Conservation (phyloP, 2,888 invertebrate genomes). For the Cremastobaeus sp. region DNA sequence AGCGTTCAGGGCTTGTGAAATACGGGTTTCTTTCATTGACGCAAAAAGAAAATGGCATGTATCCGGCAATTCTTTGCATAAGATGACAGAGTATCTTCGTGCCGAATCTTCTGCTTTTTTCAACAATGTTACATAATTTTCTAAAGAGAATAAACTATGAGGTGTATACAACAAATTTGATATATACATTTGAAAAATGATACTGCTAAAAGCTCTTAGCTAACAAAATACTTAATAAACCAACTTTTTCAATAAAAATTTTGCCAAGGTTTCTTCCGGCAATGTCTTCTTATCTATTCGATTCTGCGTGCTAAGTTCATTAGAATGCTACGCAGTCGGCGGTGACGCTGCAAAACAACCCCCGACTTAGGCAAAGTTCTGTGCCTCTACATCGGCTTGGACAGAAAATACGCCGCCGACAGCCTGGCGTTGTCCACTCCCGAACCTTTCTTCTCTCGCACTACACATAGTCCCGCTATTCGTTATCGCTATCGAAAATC, state of each 20-base stretch:
- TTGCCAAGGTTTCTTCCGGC: too few species aligned
- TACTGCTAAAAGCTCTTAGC: too few species aligned
- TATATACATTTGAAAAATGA: too few species aligned
- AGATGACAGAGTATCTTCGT: conserved; percentile 51
- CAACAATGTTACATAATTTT: conserved; percentile 26
- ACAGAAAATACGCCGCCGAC: conserved; percentile 59
- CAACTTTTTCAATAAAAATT: conserved; percentile 1
- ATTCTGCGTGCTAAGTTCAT: conserved; percentile 70
- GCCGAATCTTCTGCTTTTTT: conserved; percentile 17
- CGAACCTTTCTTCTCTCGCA: conserved; percentile 61
- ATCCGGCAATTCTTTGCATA: conserved; percentile 55
- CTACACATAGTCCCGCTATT: conserved; percentile 61
- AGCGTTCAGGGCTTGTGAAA: conserved; percentile 47
- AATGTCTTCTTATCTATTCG: too few species aligned
- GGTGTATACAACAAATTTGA: too few species aligned
- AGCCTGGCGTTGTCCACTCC: conserved; percentile 66
- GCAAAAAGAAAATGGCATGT: conserved; percentile 51
- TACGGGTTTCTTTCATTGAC: conserved; percentile 55
- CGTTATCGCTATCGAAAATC: conserved; percentile 68
- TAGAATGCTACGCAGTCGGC: conserved; percentile 66
- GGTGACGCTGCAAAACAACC: conserved; percentile 69
- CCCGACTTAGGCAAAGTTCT: conserved; percentile 67
- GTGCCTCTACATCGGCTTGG: conserved; percentile 49
- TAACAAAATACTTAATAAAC: too few species aligned
- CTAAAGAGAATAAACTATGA: background rate